phyloP scores from a whole-genome alignment of 2,113 vertebrate species.

The Calidris pugnax region DNA sequence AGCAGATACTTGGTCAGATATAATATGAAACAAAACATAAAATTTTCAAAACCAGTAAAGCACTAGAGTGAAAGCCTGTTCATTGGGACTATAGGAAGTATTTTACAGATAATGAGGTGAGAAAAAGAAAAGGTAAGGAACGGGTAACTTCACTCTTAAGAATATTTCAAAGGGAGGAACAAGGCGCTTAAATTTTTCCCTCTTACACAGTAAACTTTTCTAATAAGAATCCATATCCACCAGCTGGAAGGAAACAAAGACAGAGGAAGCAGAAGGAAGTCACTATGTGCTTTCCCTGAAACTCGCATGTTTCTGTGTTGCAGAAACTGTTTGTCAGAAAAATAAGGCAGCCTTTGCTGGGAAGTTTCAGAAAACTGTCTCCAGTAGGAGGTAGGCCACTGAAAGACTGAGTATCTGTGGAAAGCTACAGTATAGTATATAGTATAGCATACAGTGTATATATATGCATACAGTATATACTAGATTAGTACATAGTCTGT shows the following conservation, averaged over 20 bases:
- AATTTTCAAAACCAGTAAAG: not conserved
- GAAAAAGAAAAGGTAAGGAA: not conserved
- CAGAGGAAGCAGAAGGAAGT: not conserved
- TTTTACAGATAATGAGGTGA: not conserved
- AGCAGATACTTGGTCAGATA: not conserved
- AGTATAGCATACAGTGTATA: no score
- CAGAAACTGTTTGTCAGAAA: not conserved
- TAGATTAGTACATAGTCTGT: no score
- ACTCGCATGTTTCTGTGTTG: not conserved
- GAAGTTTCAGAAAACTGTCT: not conserved
- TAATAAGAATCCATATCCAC: not conserved
- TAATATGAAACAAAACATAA: not conserved
- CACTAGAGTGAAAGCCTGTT: not conserved
- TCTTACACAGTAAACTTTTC: not conserved
- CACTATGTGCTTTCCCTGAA: not conserved
- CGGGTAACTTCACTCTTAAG: not conserved
- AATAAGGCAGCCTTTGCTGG: not conserved
- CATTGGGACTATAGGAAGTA: not conserved
- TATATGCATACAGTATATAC: no score
- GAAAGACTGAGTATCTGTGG: not conserved
- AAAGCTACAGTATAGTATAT: not conserved
- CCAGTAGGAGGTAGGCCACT: not conserved
- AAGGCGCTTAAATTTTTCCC: not conserved
- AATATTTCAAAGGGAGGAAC: not conserved
- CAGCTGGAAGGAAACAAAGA: not conserved